A percentile compares a stretch with the other conserved stretches of the same genome.
These are phyloP conservation scores for Chroicocephalus ridibundus DNA, from an alignment of 2,113 vertebrate genomes.

Conservation along the genomic window DNA sequence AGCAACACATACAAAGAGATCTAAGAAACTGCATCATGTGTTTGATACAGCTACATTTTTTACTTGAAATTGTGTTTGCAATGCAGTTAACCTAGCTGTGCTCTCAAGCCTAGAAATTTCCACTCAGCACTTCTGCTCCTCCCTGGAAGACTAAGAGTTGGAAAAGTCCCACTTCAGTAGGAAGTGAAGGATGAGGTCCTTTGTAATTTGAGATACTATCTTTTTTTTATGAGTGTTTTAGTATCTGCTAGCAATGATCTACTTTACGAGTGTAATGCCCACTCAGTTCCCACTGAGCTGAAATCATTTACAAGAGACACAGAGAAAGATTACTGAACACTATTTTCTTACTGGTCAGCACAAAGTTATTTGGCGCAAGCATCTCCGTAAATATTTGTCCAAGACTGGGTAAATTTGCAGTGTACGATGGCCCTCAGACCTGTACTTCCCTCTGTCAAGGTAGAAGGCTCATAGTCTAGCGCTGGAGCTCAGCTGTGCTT, in stretches of 20 bases:
- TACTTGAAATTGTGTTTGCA: not conserved
- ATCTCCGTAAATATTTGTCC: conserved; percentile 75
- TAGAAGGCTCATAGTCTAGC: conserved; percentile 23
- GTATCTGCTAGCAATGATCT: conserved; percentile 43
- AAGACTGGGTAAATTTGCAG: conserved; percentile 70
- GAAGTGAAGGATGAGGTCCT: not conserved
- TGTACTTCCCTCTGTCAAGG: conserved; percentile 16
- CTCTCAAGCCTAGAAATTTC: not conserved
- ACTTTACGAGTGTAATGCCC: conserved; percentile 45
- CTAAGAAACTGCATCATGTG: not conserved
- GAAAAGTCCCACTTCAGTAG: conserved; percentile 7
- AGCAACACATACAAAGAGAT: not conserved
- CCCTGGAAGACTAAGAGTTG: not conserved
- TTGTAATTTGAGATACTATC: conserved; percentile 25
- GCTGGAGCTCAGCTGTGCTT: not conserved
- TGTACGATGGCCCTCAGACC: conserved; percentile 57
- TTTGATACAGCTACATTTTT: not conserved
- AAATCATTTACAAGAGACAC: conserved; percentile 52
- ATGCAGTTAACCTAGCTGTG: not conserved
- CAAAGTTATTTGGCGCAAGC: conserved; percentile 72
- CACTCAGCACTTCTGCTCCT: not conserved
- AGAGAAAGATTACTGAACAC: conserved; percentile 49
- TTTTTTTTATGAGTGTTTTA: conserved; percentile 20
- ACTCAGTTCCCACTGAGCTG: conserved; percentile 26
- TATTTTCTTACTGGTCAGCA: conserved; percentile 63